Conservation (phyloP, 2,888 invertebrate genomes). For the Biston betularia region DNA sequence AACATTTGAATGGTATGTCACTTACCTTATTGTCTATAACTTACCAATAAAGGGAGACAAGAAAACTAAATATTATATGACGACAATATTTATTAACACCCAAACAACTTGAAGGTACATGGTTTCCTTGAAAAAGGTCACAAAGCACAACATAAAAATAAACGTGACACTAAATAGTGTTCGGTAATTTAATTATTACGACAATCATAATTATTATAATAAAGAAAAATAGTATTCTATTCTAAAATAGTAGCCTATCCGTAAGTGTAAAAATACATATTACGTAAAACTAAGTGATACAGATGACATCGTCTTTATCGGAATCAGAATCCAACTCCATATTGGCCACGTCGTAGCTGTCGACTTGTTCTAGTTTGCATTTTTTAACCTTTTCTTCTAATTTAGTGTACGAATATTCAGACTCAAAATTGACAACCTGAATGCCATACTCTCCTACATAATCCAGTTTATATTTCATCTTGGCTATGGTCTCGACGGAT, state of each 20-base stretch:
- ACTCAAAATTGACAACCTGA: slow-evolving; percentile 50
- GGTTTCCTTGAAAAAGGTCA: too few relatives aligned
- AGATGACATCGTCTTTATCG: slow-evolving; percentile 56
- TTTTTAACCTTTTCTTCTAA: slow-evolving; percentile 60
- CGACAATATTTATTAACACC: slow-evolving; percentile 4
- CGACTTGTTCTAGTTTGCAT: slow-evolving; percentile 63
- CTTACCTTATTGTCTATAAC: not conserved
- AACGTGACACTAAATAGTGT: not conserved
- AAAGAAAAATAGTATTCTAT: not conserved
- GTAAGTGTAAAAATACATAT: not conserved
- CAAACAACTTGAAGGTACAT: not conserved
- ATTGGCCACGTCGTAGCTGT: slow-evolving; percentile 71
- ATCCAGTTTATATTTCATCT: slow-evolving; percentile 63
- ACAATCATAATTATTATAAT: not conserved
- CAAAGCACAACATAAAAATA: not conserved
- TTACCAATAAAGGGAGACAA: not conserved
- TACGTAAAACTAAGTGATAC: slow-evolving; percentile 44
- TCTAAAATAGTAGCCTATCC: too few relatives aligned
- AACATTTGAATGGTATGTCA: not conserved
- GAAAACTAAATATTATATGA: slow-evolving; percentile 4
- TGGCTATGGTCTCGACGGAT: slow-evolving; percentile 65
- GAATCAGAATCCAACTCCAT: slow-evolving; percentile 73
- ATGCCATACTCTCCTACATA: slow-evolving; percentile 53
- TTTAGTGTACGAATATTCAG: slow-evolving; percentile 51
- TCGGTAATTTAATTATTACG: not conserved